Conservation (phyloP, 2,888 invertebrate species). For the Hemistola chrysoprasaria region DNA sequence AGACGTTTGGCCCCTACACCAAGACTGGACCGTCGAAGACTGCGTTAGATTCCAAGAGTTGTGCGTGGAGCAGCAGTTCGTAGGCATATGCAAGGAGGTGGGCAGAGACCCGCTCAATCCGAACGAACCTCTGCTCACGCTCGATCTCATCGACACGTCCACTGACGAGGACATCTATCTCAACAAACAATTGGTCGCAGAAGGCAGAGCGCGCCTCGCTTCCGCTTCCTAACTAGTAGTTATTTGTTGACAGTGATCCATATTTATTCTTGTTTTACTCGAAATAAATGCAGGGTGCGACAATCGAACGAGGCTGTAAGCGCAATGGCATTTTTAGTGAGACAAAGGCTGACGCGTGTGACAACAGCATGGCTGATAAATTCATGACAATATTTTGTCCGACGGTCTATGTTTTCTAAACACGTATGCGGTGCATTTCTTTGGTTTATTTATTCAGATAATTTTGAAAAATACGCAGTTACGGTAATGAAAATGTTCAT, state of each 20-base stretch:
- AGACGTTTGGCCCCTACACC: conserved; percentile 80
- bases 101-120: conserved; percentile 83
- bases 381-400: no score
- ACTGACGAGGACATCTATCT: conserved; percentile 86
- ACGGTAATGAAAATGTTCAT: no score
- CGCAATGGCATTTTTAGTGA: conserved; percentile 15
- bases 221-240: conserved; percentile 39
- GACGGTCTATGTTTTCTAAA: no score
- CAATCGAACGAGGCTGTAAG: conserved; percentile 11
- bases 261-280: conserved; percentile 24
- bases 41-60: conserved; percentile 87
- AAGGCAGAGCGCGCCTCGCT: conserved; percentile 80
- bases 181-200: conserved; percentile 84
- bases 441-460: no score
- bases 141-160: conserved; percentile 88
- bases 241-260: conserved; percentile 14
- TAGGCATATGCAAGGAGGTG: conserved; percentile 85
- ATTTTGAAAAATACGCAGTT: no score
- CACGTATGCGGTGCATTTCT: no score
- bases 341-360: conserved; percentile 17
- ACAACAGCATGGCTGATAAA: conserved; percentile 6
- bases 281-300: conserved; percentile 33
- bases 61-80: conserved; percentile 86
- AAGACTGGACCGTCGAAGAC: conserved; percentile 88
- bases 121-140: conserved; percentile 83